These are phyloP conservation scores for Trichogramma evanescens DNA, from an alignment of 2,888 invertebrate species.

Conservation along the genomic window DNA sequence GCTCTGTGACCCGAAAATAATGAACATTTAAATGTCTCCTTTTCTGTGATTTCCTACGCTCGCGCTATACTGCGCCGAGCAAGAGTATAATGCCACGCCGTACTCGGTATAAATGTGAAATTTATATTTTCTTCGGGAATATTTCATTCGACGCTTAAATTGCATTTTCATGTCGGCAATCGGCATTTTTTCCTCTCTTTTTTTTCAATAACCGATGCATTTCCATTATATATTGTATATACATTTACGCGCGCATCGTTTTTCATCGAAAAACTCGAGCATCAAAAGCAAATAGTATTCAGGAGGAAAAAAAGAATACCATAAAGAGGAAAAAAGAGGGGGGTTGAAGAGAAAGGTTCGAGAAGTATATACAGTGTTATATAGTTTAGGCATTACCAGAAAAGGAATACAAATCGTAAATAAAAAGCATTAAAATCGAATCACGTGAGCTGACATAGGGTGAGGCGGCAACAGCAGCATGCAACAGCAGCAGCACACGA, in stretches of 20 bases:
- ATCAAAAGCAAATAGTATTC: slow-evolving; percentile 13
- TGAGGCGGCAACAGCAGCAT: too few relatives aligned
- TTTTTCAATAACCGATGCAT: slow-evolving; percentile 15
- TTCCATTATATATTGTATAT: background rate
- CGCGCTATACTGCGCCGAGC: too few relatives aligned
- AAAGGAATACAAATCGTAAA: background rate
- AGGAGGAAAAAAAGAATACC: background rate
- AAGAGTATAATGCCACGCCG: too few relatives aligned
- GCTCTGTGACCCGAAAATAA: too few relatives aligned
- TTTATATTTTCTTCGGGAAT: slow-evolving; percentile 16
- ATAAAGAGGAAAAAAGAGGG: background rate
- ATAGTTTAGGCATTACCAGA: too few relatives aligned
- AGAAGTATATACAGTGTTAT: slow-evolving; percentile 5
- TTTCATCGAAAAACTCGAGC: slow-evolving; percentile 7
- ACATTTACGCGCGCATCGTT: slow-evolving; percentile 8
- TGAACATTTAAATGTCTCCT: too few relatives aligned
- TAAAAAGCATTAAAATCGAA: slow-evolving; percentile 16
- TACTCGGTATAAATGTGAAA: slow-evolving; percentile 14
- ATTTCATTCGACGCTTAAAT: slow-evolving; percentile 18
- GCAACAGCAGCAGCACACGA: background rate
- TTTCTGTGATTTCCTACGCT: too few relatives aligned
- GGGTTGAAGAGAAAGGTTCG: background rate
- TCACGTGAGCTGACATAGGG: background rate
- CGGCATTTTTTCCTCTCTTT: slow-evolving; percentile 11
- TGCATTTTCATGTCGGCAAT: slow-evolving; percentile 18